Evolutionary conservation across 2,888 invertebrate species (phyloP), one percentile per base, ranked within the genome.

Genomic region (Lithophane ornitopus): DNA sequence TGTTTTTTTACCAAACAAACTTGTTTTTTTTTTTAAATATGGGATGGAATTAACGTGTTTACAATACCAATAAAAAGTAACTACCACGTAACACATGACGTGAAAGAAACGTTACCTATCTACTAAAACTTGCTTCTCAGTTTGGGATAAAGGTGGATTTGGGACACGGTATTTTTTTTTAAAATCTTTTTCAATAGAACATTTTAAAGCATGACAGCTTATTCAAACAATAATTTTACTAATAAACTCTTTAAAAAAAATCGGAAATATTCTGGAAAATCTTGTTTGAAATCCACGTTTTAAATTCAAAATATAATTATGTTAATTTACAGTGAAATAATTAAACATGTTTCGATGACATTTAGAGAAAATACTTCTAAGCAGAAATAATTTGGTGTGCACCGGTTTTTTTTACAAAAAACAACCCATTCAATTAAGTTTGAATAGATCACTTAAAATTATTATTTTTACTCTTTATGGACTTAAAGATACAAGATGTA

Each of bases 401-500:
- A 34, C 16, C 28, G 2, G 7, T 22, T 49, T 71, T 59, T 65
- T 22, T n/a, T 46, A 41, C 3, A 68, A 63, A 63, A 80, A 75
- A 52, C 41, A 39, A 63, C 39, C 16, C 46, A 34, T 72, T 58
- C n/a, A 69, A 78, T 72, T 62, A 61, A 39, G 9, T 39, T 39
- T 39, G 66, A 67, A 62, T 62, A 26, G 9, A 56, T 56, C 8
- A 49, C 44, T 46, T 2, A 61, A 44, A n/a, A 62, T 19, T n/a
- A 39, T 34, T 59, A 65, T 76, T 78, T 61, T 66, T n/a, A 56
- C 22, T 77, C 3, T 54, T 39, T 67, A 44, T 8, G 4, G 14
- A 63, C 16, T 46, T 28, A 75, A 78, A 79, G 19, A 67, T 65
- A 70, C 6, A 76, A 75, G 49, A 74, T 73, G 74, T 88, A 19